Conservation (phyloP, 1,140 invertebrate genomes). For the Acyrthosiphon pisum region DNA sequence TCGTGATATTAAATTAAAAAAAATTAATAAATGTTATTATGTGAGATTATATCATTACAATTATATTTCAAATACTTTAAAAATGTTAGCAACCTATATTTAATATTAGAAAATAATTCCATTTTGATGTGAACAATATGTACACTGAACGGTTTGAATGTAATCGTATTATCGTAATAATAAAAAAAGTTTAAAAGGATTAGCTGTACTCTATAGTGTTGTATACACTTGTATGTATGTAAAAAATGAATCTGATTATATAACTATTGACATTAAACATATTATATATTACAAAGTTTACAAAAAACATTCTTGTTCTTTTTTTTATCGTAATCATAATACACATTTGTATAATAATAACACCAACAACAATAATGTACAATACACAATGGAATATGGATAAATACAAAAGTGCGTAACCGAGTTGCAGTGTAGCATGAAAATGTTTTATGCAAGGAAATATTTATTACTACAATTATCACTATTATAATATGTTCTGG, state of each 20-base stretch:
- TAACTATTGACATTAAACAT: slow-evolving; percentile 20
- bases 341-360: not conserved
- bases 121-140: not conserved
- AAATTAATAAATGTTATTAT: not conserved
- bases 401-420: not conserved
- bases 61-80: not conserved
- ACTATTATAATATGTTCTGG: not conserved
- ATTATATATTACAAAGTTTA: not conserved
- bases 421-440: not conserved
- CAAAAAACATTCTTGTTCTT: not conserved
- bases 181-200: not conserved
- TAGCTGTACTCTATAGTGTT: not conserved
- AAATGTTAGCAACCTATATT: not conserved
- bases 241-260: not conserved
- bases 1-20: no score
- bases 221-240: not conserved
- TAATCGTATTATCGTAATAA: not conserved
- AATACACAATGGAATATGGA: not conserved
- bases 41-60: no score
- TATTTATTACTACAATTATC: not conserved
- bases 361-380: not conserved
- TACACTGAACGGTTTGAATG: not conserved
- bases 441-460: not conserved
- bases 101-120: not conserved
- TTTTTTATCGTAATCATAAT: slow-evolving; percentile 2